These are phyloP conservation scores for Syngnathoides biaculeatus DNA, from an alignment of 2,113 vertebrate genomes.

Conservation along the genomic window DNA sequence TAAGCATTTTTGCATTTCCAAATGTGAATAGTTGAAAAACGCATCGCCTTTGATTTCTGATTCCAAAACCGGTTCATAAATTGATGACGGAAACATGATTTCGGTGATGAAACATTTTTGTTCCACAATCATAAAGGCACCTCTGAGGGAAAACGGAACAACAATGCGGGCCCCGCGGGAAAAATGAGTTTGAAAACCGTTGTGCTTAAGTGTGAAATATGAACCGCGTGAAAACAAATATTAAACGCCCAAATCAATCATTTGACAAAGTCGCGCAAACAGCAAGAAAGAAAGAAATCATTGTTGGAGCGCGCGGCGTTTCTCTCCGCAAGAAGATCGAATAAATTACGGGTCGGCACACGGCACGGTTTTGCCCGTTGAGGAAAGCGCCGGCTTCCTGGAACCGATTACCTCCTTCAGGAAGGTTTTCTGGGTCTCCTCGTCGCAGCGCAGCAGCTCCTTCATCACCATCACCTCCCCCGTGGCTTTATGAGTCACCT, in stretches of 20 bases:
- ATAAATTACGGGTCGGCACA: slow-evolving; percentile 24
- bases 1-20: too few relatives aligned
- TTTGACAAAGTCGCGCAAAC: slow-evolving; percentile 11
- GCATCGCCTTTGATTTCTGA: too few relatives aligned
- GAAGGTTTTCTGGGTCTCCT: slow-evolving; percentile 96
- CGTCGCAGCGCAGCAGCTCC: slow-evolving; percentile 94
- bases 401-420: slow-evolving; percentile 80
- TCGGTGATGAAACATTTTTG: too few relatives aligned
- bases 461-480: slow-evolving; percentile 99
- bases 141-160: too few relatives aligned
- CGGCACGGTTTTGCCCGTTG: slow-evolving; percentile 14
- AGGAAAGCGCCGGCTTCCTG: slow-evolving; percentile 23
- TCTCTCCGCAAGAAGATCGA: slow-evolving; percentile 21
- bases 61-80: too few relatives aligned
- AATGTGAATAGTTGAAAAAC: too few relatives aligned
- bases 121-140: too few relatives aligned
- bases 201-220: background rate
- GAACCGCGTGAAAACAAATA: slow-evolving; percentile 1
- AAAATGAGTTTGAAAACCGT: too few relatives aligned
- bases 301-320: slow-evolving; percentile 8
- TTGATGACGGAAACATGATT: too few relatives aligned
- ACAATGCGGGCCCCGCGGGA: too few relatives aligned
- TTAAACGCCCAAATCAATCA: slow-evolving; percentile 10
- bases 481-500: slow-evolving; percentile 96
- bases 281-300: slow-evolving; percentile 25